Conservation (phyloP, 2,888 invertebrate species). For the Odontocerum albicorne region DNA sequence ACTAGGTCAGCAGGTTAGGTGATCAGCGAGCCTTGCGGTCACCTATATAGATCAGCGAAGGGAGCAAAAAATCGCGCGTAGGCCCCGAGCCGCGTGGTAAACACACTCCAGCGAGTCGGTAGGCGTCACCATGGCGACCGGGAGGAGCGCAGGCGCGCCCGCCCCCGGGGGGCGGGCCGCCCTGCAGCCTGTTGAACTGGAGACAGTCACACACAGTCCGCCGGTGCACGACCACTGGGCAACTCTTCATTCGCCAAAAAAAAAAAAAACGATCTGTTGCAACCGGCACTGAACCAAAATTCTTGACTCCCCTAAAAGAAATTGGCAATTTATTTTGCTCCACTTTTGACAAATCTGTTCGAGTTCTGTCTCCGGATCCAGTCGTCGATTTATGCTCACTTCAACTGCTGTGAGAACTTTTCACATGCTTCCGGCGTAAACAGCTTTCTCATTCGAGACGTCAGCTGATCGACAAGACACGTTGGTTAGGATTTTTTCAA, state of each 20-base stretch:
- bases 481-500: too few relatives aligned
- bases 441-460: not conserved
- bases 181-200: constrained; percentile 51
- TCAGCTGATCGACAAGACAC: constrained; percentile 10
- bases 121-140: constrained; percentile 56
- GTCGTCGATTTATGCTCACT: too few relatives aligned
- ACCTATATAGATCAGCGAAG: constrained; percentile 9
- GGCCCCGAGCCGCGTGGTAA: constrained; percentile 24
- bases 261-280: not conserved
- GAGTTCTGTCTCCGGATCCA: too few relatives aligned
- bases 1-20: constrained; percentile 30
- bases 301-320: too few relatives aligned
- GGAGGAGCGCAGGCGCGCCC: constrained; percentile 49
- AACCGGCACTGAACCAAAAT: too few relatives aligned
- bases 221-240: constrained; percentile 34
- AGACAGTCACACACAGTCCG: constrained; percentile 42
- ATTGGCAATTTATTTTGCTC: too few relatives aligned
- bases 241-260: constrained; percentile 10
- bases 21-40: constrained; percentile 16
- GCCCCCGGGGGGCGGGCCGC: constrained; percentile 44
- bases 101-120: constrained; percentile 37
- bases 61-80: constrained; percentile 13
- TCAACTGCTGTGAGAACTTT: too few relatives aligned
- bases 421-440: not conserved
- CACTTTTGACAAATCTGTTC: too few relatives aligned